Base-by-base conservation (phyloP, 2,797 vertebrate genomes). In the Mionectes olivaceus region DNA sequence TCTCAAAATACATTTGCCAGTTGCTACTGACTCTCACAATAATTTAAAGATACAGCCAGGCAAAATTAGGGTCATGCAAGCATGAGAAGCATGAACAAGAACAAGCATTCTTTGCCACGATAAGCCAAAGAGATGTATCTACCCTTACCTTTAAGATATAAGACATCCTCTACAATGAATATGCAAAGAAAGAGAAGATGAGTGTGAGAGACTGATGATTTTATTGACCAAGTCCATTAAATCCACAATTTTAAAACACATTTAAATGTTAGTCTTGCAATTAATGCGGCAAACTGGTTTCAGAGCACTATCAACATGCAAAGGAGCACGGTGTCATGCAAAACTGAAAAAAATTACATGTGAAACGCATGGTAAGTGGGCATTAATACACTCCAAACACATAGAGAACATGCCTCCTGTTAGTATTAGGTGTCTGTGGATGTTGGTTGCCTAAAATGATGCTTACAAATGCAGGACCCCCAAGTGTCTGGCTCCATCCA, bases 121-220 rank as follows among this genome's bases (percentile, higher is more conserved):
- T 56, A 97, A 95, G 93, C 77, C 90, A 92, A 95, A 96, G 87
- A 97, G 91, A 97, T 93, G 71, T 81, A 96, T 98, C 99, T 99
- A 99, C 98, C 98, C 99, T 99, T 99, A 99, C 99, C 99, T 99
- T 99, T 98, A 99, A 98, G 98, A 99, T 99, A 99, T 99, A 99
- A 99, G 99, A 99, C 99, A 99, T 99, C 99, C 99, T 99, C 99
- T 99, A 99, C 97, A 99, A 98, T 98, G 98, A 98, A 98, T 98
- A 98, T 98, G 98, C 98, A 99, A 98, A 99, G 98, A 99, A 98
- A 99, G 98, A 98, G 97, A 98, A 98, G 97, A 97, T 97, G 96
- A 97, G 96, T 95, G 93, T 98, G 96, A 98, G 98, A 98, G 97
- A 90, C 19, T 86, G 97, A 98, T 98, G 98, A 97, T 96, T 98